Evolutionary conservation across 2,113 vertebrate genomes (phyloP), one percentile per base, ranked within the genome.

Genomic region (Engraulis encrasicolus): DNA sequence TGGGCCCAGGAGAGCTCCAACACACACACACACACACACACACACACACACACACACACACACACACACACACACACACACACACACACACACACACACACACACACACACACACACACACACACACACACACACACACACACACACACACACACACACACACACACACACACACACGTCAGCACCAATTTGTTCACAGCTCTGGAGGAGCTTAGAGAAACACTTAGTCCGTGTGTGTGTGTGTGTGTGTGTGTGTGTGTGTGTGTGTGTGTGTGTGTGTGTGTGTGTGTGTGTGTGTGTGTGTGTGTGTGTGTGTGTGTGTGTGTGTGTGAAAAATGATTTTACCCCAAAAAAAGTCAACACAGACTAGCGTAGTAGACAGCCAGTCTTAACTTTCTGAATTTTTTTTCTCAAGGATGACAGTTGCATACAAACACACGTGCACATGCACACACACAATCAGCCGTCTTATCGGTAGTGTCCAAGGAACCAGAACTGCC

Each of bases 171-270:
- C 66, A 74, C 66, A 34, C 66, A 18, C 66, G 31, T 74, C 66
- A 36, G 66, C 12, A 12, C 27, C 27, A 74, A 74, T 74, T 74
- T 74, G 66, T 74, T 74, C 66, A 74, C 66, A 74, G 61, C 61
- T 71, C 61, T 71, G 61, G 27, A 12, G 61, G 27, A 71, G 58
- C 58, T 31, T 17, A 74, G 27, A 74, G 2, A 34, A 74, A 34
- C 66, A 34, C 31, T 9, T 23, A 34, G 14, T 2, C 11, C 3
- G 9, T 36, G n/a, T 66, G 27, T 34, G 27, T 31, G 27, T 36
- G 66, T 17, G 66, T 74, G 66, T 74, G 66, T 74, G 66, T 74
- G 27, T 71, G 6, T 12, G 61, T 12, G 61, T 31, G 61, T 14
- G 27, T 31, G 61, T 31, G 58, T 66, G 58, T 66, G 58, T 31